These are phyloP conservation scores for Periophthalmus modestus DNA, from an alignment of 2,113 vertebrate genomes.

Conservation along the genomic window DNA sequence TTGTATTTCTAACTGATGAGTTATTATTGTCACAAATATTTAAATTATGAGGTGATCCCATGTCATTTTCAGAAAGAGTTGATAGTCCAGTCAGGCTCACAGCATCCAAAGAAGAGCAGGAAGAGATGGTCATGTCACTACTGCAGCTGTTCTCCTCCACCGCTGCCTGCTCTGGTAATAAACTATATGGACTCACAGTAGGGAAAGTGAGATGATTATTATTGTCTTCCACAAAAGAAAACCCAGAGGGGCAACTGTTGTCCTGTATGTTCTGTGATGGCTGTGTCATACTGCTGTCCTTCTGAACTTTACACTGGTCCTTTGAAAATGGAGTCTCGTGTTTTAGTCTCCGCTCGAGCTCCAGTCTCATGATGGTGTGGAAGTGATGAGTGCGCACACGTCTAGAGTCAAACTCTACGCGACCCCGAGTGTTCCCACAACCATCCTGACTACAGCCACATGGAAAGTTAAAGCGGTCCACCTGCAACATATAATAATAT, in stretches of 20 bases:
- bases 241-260: constrained; percentile 53
- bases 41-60: constrained; percentile 75
- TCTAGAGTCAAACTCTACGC: constrained; percentile 86
- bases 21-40: constrained; percentile 79
- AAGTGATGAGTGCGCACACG: constrained; percentile 89
- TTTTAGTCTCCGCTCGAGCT: constrained; percentile 76
- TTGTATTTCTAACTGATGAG: constrained; percentile 35
- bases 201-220: constrained; percentile 56
- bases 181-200: constrained; percentile 73
- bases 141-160: constrained; percentile 86
- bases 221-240: constrained; percentile 60
- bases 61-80: constrained; percentile 69
- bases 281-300: constrained; percentile 23
- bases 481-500: constrained; percentile 68
- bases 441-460: constrained; percentile 88
- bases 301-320: constrained; percentile 32
- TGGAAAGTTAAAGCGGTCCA: constrained; percentile 89
- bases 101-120: constrained; percentile 70
- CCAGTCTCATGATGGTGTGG: constrained; percentile 88
- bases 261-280: constrained; percentile 13
- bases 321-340: constrained; percentile 32
- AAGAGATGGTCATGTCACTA: constrained; percentile 87
- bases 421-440: constrained; percentile 86
- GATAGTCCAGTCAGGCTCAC: constrained; percentile 48
- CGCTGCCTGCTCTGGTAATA: constrained; percentile 65